phyloP scores from a whole-genome alignment of 2,888 invertebrate species.

The Epiblema foenella region DNA sequence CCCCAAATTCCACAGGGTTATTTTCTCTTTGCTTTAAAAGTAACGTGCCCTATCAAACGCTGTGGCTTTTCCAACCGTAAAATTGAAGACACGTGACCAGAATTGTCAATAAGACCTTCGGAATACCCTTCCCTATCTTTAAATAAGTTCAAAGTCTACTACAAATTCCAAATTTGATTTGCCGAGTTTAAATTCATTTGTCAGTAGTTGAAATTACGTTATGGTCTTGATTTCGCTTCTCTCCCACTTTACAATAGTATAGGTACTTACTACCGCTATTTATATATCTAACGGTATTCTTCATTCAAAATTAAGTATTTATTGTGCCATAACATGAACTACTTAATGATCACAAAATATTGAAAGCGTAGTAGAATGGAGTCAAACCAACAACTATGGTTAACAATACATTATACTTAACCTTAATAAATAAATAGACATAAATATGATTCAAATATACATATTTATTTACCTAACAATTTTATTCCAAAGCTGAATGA shows the following conservation, averaged over 20 bases:
- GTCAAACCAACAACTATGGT: too few relatives aligned
- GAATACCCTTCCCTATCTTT: neutral
- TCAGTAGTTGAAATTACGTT: neutral
- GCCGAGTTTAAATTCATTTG: neutral
- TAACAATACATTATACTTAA: too few relatives aligned
- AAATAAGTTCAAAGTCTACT: conserved; percentile 15
- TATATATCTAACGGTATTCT: too few relatives aligned
- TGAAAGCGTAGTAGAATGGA: too few relatives aligned
- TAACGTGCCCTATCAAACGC: conserved; percentile 20
- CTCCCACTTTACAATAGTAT: neutral
- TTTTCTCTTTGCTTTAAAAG: conserved; percentile 15
- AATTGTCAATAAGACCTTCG: conserved; percentile 49
- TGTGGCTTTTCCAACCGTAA: conserved; percentile 49
- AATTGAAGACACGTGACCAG: conserved; percentile 55
- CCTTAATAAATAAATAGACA: too few relatives aligned
- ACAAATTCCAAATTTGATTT: conserved; percentile 1
- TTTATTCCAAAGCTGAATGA: too few relatives aligned
- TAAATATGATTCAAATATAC: too few relatives aligned
- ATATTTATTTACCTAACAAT: too few relatives aligned
- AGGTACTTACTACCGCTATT: too few relatives aligned
- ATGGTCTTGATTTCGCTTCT: neutral
- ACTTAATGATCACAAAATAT: too few relatives aligned
- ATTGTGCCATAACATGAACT: too few relatives aligned
- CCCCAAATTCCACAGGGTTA: neutral
- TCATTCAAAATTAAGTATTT: too few relatives aligned